A percentile compares a stretch with the other conserved stretches of the same genome.
Conservation (phyloP, 2,888 invertebrate genomes). For the Gari tellinella region DNA sequence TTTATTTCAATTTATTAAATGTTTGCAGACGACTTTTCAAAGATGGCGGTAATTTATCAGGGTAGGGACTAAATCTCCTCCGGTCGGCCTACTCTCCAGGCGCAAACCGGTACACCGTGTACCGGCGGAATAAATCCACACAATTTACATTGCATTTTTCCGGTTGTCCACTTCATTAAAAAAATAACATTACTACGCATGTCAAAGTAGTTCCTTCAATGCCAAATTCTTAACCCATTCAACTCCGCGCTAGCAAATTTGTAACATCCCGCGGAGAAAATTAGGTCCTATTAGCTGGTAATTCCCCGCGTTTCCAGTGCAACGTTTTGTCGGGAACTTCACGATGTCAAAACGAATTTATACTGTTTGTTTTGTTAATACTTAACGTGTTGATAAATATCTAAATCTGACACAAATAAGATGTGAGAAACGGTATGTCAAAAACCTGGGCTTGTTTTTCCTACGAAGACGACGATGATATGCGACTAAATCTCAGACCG, state of each 20-base stretch:
- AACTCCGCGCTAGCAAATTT: slow-evolving; percentile 11
- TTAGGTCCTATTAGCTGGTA: slow-evolving; percentile 54
- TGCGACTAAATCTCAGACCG: background rate
- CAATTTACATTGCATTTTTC: no score
- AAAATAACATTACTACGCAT: slow-evolving; percentile 22
- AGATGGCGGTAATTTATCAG: no score
- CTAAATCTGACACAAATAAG: slow-evolving; percentile 1
- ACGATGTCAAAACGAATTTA: slow-evolving; percentile 31
- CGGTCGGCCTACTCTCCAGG: no score
- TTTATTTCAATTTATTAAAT: no score
- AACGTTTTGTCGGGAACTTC: slow-evolving; percentile 19
- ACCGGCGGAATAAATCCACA: no score
- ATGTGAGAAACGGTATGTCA: slow-evolving; percentile 7
- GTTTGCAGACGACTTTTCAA: no score
- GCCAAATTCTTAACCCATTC: slow-evolving; percentile 19
- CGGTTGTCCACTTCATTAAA: background rate
- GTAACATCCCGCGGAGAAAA: slow-evolving; percentile 45
- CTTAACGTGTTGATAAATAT: slow-evolving; percentile 5
- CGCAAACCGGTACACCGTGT: no score
- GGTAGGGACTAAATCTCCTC: no score
- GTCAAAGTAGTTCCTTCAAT: slow-evolving; percentile 22
- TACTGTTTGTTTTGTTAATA: slow-evolving; percentile 13
- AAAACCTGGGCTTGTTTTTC: slow-evolving; percentile 3
- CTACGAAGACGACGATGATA: background rate
- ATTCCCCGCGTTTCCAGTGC: slow-evolving; percentile 37